Conservation (phyloP, 2,888 invertebrate species). For the Dicycla oo region DNA sequence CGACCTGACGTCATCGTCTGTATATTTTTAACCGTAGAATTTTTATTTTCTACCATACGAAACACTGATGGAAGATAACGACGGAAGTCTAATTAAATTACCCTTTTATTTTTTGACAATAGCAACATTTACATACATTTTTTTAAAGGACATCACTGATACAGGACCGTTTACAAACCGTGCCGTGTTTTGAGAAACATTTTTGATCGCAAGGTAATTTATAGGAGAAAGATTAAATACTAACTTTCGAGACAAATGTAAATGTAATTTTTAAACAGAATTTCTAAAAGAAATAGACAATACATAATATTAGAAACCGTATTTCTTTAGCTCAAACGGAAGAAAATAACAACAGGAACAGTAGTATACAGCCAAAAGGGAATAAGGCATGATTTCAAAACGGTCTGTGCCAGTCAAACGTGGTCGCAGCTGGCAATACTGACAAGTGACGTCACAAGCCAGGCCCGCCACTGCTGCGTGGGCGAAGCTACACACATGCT, state of each 20-base stretch:
- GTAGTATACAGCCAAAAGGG: background rate
- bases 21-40: slow-evolving; percentile 31
- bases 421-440: slow-evolving; percentile 38
- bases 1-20: slow-evolving; percentile 52
- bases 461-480: slow-evolving; percentile 37
- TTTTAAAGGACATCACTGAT: slow-evolving; percentile 37
- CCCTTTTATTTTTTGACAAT: slow-evolving; percentile 58
- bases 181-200: slow-evolving; percentile 12
- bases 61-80: slow-evolving; percentile 60
- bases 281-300: background rate
- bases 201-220: slow-evolving; percentile 8
- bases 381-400: slow-evolving; percentile 22
- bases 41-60: slow-evolving; percentile 35
- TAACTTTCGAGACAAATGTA: background rate
- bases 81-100: slow-evolving; percentile 62
- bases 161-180: slow-evolving; percentile 46
- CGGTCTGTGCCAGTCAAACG: slow-evolving; percentile 30
- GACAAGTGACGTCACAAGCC: slow-evolving; percentile 37
- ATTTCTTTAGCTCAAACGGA: background rate
- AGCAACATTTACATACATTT: slow-evolving; percentile 59
- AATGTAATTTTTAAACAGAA: background rate
- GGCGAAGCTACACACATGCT: slow-evolving; percentile 3
- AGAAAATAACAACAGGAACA: background rate
- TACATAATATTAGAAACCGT: background rate
- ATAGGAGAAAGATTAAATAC: background rate